Conservation (phyloP, 2,797 vertebrate species). For the Huso huso region DNA sequence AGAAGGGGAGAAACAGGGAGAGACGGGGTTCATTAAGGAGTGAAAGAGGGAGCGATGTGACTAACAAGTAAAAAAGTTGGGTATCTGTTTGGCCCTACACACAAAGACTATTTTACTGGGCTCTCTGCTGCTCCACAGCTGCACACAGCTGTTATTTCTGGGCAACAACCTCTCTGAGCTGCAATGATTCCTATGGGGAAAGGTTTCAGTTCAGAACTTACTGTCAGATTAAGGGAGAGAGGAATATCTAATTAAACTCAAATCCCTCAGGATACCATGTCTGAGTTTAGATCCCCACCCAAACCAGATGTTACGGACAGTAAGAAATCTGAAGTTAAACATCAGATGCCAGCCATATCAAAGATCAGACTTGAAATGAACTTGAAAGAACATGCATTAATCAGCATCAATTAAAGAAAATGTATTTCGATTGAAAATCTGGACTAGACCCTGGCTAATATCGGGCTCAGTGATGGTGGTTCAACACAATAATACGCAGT, state of each 20-base stretch:
- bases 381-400: too few species aligned
- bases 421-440: too few species aligned
- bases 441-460: too few species aligned
- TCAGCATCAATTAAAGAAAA: too few species aligned
- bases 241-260: slow-evolving; percentile 33
- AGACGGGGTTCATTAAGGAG: not conserved
- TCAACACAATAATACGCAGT: too few species aligned
- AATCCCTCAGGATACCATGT: slow-evolving; percentile 26
- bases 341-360: too few species aligned
- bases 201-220: slow-evolving; percentile 26
- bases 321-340: too few species aligned
- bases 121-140: slow-evolving; percentile 34
- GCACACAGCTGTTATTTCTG: slow-evolving; percentile 41
- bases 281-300: slow-evolving; percentile 23
- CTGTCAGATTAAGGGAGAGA: slow-evolving; percentile 29
- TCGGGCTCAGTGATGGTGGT: too few species aligned
- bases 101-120: not conserved
- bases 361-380: too few species aligned
- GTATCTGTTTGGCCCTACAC: too few species aligned
- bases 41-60: slow-evolving; percentile 4
- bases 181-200: slow-evolving; percentile 38
- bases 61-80: too few species aligned
- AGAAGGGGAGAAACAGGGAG: too few species aligned
- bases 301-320: slow-evolving; percentile 37
- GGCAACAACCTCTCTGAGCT: slow-evolving; percentile 32